phyloP scores from a whole-genome alignment of 2,888 invertebrate genomes.

The Phortica okadai region DNA sequence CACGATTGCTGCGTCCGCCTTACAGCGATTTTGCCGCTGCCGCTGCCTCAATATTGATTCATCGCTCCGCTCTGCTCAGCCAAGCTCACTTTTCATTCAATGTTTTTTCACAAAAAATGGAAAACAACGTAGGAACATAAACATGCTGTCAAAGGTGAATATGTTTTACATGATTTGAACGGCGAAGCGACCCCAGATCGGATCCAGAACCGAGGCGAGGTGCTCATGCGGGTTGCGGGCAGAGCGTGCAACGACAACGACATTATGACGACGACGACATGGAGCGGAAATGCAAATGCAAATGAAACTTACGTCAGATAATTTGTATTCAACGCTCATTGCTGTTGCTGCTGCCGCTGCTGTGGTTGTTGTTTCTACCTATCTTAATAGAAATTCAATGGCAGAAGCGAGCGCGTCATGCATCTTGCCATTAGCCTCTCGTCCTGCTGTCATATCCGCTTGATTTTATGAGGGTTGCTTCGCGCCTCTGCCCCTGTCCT shows the following conservation, averaged over 20 bases:
- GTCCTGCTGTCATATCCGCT: slow-evolving; percentile 15
- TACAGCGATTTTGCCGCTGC: too few relatives aligned
- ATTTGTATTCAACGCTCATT: slow-evolving; percentile 40
- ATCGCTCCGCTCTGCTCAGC: too few relatives aligned
- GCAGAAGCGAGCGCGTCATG: neutral
- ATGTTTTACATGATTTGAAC: slow-evolving; percentile 63
- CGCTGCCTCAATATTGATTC: too few relatives aligned
- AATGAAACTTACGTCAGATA: slow-evolving; percentile 65
- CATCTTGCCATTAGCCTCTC: neutral
- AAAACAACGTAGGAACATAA: neutral
- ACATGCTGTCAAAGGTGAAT: slow-evolving; percentile 62
- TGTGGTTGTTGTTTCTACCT: too few relatives aligned
- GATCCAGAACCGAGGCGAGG: neutral
- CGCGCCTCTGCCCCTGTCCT: neutral
- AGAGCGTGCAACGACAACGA: slow-evolving; percentile 31
- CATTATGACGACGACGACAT: slow-evolving; percentile 49
- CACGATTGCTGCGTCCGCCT: too few relatives aligned
- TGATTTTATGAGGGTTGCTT: slow-evolving; percentile 48
- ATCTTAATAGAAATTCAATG: neutral
- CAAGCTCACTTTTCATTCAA: too few relatives aligned
- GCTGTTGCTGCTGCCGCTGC: neutral
- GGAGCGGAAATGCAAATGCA: slow-evolving; percentile 72
- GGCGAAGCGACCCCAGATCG: slow-evolving; percentile 53
- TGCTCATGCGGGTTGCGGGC: slow-evolving; percentile 29
- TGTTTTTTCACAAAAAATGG: neutral